phyloP scores from a whole-genome alignment of 2,888 invertebrate species.

The Hyles lineata region DNA sequence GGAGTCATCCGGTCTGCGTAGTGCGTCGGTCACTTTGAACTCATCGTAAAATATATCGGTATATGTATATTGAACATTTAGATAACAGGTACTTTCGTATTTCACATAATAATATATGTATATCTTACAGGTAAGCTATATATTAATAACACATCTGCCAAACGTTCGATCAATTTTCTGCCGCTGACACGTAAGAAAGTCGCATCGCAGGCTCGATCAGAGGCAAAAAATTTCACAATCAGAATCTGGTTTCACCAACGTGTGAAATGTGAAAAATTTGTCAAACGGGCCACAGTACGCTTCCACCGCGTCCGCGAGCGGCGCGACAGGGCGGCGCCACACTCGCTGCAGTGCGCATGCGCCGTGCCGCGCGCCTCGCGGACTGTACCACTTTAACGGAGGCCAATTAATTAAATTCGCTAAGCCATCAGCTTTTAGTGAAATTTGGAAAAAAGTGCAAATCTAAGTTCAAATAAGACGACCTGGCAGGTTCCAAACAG shows the following conservation, averaged over 20 bases:
- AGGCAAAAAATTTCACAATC: constrained; percentile 28
- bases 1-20: neutral
- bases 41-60: neutral
- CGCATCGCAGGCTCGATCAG: constrained; percentile 8
- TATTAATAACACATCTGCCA: constrained; percentile 1
- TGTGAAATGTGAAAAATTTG: constrained; percentile 31
- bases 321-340: neutral
- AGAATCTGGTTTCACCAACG: constrained; percentile 11
- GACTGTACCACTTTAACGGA: constrained; percentile 8
- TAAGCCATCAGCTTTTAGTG: constrained; percentile 31
- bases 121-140: constrained; percentile 13
- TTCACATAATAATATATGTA: neutral
- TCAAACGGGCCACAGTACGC: constrained; percentile 23
- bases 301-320: neutral
- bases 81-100: constrained; percentile 20
- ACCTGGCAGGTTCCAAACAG: neutral
- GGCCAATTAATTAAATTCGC: constrained; percentile 17
- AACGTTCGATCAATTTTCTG: constrained; percentile 11
- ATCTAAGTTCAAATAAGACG: constrained; percentile 20
- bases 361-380: neutral
- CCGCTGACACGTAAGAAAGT: constrained; percentile 1
- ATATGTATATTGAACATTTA: constrained; percentile 22
- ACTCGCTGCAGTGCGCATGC: neutral
- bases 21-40: neutral
- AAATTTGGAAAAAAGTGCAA: constrained; percentile 29